A percentile compares a stretch with the other conserved stretches of the same genome.
phyloP scores from a whole-genome alignment of 2,113 vertebrate genomes.

The Peucedramus taeniatus region DNA sequence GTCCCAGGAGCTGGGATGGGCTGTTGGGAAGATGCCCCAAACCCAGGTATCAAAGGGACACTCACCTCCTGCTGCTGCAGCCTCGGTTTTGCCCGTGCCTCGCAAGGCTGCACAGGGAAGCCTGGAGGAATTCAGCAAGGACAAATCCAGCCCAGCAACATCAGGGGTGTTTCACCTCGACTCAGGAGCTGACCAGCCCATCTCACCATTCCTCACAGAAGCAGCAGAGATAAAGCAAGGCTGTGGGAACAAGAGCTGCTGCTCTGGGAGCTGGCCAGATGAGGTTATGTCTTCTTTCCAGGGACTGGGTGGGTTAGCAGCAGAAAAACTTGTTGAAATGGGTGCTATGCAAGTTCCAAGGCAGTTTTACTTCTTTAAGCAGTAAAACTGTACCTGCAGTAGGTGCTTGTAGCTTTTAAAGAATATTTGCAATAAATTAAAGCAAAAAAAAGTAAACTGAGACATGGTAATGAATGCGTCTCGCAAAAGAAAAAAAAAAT shows the following conservation, averaged over 20 bases:
- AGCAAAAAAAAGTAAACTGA: background rate
- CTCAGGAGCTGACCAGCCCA: background rate
- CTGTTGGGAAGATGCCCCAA: background rate
- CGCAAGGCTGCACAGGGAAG: fast-evolving
- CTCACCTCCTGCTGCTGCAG: background rate
- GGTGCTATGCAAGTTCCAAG: background rate
- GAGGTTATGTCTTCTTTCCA: background rate
- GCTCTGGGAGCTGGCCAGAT: background rate
- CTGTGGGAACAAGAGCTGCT: background rate
- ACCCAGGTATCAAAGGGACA: too few species aligned
- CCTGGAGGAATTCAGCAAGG: background rate
- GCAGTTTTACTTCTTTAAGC: background rate
- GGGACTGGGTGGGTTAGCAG: background rate
- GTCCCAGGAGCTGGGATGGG: background rate
- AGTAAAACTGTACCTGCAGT: background rate
- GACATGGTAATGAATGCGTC: background rate
- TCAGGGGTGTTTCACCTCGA: fast-evolving
- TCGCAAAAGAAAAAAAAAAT: background rate
- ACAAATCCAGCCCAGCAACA: background rate
- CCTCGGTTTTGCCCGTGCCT: background rate
- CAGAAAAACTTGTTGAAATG: background rate
- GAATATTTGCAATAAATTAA: background rate
- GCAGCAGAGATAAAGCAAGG: background rate
- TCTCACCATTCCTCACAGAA: background rate
- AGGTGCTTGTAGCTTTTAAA: background rate